Evolutionary conservation across 2,888 invertebrate species (phyloP).

Genomic region (Phyllotreta striolata): DNA sequence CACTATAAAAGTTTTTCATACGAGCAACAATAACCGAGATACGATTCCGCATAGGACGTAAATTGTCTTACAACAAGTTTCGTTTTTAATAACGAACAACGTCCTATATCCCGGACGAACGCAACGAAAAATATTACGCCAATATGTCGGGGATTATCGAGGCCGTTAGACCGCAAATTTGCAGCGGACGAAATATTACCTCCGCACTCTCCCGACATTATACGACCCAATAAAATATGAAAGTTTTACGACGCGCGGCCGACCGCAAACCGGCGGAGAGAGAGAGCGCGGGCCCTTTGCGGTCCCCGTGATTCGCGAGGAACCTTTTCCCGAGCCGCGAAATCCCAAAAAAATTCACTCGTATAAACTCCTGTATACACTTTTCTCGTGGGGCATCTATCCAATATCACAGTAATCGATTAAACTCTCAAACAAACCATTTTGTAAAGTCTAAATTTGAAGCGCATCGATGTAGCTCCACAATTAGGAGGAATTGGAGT

Average conservation of each 20-base stretch:
- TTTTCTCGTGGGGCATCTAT: no score
- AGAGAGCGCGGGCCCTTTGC: slow-evolving; percentile 25
- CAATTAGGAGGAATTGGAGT: not conserved
- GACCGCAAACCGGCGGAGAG: slow-evolving; percentile 39
- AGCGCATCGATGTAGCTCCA: no score
- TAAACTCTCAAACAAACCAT: no score
- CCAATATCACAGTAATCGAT: no score
- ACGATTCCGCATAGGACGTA: slow-evolving; percentile 7
- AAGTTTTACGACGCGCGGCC: slow-evolving; percentile 49
- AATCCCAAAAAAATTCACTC: no score
- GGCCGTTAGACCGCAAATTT: slow-evolving; percentile 35
- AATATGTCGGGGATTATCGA: slow-evolving; percentile 37
- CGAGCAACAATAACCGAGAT: no score
- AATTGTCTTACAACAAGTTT: slow-evolving; percentile 21
- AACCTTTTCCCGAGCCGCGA: slow-evolving; percentile 31
- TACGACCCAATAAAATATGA: slow-evolving; percentile 51
- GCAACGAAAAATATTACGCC: slow-evolving; percentile 33
- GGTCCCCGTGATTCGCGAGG: slow-evolving; percentile 40
- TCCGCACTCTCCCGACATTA: slow-evolving; percentile 38
- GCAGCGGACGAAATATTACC: slow-evolving; percentile 34
- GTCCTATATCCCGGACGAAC: slow-evolving; percentile 4
- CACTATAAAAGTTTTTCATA: no score
- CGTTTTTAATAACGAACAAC: slow-evolving; percentile 30
- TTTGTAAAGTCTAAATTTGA: no score
- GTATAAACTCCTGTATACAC: no score